These are phyloP conservation scores for Exephanes ischioxanthus DNA, from an alignment of 2,888 invertebrate species.

Conservation along the genomic window DNA sequence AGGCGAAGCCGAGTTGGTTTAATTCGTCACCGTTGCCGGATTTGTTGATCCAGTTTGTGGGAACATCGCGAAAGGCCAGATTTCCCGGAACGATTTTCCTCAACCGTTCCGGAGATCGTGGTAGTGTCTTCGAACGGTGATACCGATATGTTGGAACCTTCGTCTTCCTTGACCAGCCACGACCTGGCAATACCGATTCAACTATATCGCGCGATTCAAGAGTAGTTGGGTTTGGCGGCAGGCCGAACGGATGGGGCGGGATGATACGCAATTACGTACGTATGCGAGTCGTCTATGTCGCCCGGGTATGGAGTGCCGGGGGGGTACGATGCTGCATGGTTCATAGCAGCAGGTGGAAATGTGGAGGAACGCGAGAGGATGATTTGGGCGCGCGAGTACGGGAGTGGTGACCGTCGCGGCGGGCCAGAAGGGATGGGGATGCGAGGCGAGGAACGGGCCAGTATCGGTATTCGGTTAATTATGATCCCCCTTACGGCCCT, in stretches of 20 bases:
- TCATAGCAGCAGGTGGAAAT: constrained; percentile 52
- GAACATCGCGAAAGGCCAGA: neutral
- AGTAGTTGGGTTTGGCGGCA: constrained; percentile 37
- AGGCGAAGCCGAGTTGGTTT: neutral
- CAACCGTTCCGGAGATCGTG: neutral
- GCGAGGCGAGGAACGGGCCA: constrained; percentile 77
- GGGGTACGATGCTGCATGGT: constrained; percentile 56
- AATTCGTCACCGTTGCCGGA: neutral
- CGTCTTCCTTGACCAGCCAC: constrained; percentile 19
- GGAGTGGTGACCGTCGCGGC: constrained; percentile 65
- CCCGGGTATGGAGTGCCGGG: constrained; percentile 73
- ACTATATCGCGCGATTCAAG: constrained; percentile 48
- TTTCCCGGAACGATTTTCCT: too few species aligned
- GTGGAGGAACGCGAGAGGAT: constrained; percentile 60
- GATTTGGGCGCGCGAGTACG: constrained; percentile 56
- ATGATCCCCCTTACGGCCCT: constrained; percentile 79
- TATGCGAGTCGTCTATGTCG: constrained; percentile 77
- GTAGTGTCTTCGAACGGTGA: constrained; percentile 10
- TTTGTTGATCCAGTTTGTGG: neutral
- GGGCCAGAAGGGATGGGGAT: constrained; percentile 46
- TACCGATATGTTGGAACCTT: constrained; percentile 9
- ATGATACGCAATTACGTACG: constrained; percentile 81
- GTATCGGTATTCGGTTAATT: constrained; percentile 85
- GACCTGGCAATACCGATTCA: constrained; percentile 31
- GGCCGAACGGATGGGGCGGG: constrained; percentile 55